A percentile compares a stretch with the other conserved stretches of the same genome.
phyloP scores from a whole-genome alignment of 2,888 invertebrate genomes.

The Schrankia costaestrigalis region DNA sequence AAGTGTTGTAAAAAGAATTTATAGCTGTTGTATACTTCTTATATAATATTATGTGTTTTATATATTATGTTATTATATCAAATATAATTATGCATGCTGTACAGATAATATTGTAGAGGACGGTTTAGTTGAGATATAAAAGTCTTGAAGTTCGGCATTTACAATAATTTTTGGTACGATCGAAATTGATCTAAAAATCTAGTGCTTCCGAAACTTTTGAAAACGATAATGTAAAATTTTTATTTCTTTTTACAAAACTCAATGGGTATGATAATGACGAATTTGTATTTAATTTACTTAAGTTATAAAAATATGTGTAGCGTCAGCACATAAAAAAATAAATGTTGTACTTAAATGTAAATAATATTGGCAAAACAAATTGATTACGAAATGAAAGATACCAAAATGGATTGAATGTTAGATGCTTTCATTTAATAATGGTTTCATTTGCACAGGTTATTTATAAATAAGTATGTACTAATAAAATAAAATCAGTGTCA shows the following conservation, averaged over 20 bases:
- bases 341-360: slow-evolving; percentile 26
- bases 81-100: slow-evolving; percentile 1
- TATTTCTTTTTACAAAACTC: slow-evolving; percentile 1
- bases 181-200: slow-evolving; percentile 24
- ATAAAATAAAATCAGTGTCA: no score
- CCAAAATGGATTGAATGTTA: no score
- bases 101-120: slow-evolving; percentile 8
- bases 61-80: background rate
- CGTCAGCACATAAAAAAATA: no score
- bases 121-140: no score
- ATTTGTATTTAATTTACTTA: slow-evolving; percentile 4
- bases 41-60: slow-evolving; percentile 1
- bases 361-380: slow-evolving; percentile 5
- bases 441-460: background rate
- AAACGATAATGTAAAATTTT: slow-evolving; percentile 6
- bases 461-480: no score
- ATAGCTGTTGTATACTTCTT: slow-evolving; percentile 1
- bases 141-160: slow-evolving; percentile 9
- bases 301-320: slow-evolving; percentile 39
- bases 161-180: slow-evolving; percentile 14
- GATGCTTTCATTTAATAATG: no score
- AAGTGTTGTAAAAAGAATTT: background rate
- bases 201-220: slow-evolving; percentile 32
- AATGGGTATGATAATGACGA: background rate
- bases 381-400: no score